Percentiles rank a stretch among this genome's conserved stretches.
phyloP scores from a whole-genome alignment of 2,888 invertebrate genomes.

The Phortica okadai region DNA sequence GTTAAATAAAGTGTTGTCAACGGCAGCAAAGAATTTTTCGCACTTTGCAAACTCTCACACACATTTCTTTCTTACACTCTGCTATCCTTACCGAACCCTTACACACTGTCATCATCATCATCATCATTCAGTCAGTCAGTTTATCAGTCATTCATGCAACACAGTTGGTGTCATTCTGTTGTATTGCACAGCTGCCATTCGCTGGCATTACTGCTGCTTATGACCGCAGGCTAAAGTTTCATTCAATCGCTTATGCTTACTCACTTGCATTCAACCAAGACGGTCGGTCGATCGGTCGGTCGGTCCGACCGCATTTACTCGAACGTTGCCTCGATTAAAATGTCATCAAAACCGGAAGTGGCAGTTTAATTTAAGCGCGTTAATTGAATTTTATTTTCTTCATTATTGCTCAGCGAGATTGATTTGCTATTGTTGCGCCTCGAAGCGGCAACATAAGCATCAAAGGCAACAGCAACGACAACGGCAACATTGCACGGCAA shows the following conservation, averaged over 20 bases:
- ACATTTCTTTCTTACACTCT: not conserved
- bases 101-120: not conserved
- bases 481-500: not conserved
- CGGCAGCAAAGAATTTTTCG: slow-evolving; percentile 33
- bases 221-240: slow-evolving; percentile 9
- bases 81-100: not conserved
- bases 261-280: not conserved
- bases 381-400: slow-evolving; percentile 72
- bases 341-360: slow-evolving; percentile 73
- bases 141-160: too few relatives aligned
- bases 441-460: slow-evolving; percentile 34
- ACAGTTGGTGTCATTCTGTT: slow-evolving; percentile 1
- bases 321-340: slow-evolving; percentile 57
- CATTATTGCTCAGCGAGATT: slow-evolving; percentile 54
- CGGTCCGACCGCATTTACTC: slow-evolving; percentile 28
- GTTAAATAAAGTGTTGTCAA: slow-evolving; percentile 47
- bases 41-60: slow-evolving; percentile 5
- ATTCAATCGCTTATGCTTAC: not conserved
- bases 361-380: slow-evolving; percentile 73
- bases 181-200: not conserved
- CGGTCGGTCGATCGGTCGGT: not conserved
- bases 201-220: not conserved
- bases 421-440: slow-evolving; percentile 55
- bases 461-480: not conserved
- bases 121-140: not conserved